phyloP scores from a whole-genome alignment of 2,797 vertebrate genomes.

The Rhabdomys pumilio region DNA sequence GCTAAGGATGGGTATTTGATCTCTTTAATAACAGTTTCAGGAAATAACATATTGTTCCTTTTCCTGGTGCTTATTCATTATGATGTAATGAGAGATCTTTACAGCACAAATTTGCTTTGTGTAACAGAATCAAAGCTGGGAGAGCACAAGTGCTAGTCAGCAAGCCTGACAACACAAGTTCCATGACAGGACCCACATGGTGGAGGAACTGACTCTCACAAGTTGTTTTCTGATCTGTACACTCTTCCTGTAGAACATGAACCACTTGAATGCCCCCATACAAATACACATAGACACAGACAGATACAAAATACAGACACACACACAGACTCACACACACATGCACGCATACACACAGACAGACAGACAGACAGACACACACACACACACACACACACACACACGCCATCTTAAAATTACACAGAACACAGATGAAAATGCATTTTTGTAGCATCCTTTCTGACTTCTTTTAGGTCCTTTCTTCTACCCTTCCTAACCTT shows the following conservation, averaged over 20 bases:
- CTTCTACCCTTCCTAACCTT: background rate
- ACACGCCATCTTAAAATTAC: background rate
- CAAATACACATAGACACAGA: background rate
- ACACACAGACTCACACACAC: background rate
- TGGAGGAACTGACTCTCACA: background rate
- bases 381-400: background rate
- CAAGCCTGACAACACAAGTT: background rate
- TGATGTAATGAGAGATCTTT: constrained; percentile 7
- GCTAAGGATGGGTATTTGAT: background rate
- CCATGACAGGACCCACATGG: background rate
- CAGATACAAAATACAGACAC: background rate
- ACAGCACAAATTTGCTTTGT: background rate
- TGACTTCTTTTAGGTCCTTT: background rate
- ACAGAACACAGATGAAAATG: background rate
- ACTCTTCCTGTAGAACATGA: background rate
- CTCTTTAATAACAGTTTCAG: constrained; percentile 5
- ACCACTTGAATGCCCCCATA: background rate
- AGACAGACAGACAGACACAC: background rate
- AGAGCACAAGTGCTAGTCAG: background rate
- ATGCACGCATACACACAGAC: background rate
- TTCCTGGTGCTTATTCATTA: constrained; percentile 3
- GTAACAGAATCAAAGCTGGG: background rate
- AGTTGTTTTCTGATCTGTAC: background rate
- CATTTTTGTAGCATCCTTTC: background rate
- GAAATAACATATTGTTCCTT: background rate